Conservation (phyloP, 2,797 vertebrate species). For the Gadopsis bispinosus region DNA sequence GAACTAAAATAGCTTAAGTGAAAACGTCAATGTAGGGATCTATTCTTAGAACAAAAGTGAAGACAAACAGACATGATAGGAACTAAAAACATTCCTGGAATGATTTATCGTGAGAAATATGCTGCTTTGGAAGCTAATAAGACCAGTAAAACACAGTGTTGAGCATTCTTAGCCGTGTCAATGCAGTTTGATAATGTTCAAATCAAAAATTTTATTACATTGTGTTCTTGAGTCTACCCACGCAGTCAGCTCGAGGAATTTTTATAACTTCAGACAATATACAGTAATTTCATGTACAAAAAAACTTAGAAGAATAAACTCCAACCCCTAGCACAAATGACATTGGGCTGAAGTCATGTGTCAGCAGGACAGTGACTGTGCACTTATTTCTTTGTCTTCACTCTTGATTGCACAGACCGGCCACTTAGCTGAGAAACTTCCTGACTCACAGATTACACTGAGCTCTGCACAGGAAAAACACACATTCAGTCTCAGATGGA, state of each 20-base stretch:
- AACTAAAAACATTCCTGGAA: slow-evolving; percentile 16
- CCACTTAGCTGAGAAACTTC: slow-evolving; percentile 23
- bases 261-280: neutral
- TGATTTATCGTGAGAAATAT: slow-evolving; percentile 1
- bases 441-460: slow-evolving; percentile 28
- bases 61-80: neutral
- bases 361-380: slow-evolving; percentile 36
- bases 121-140: neutral
- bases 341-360: slow-evolving; percentile 34
- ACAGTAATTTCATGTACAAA: neutral
- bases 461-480: slow-evolving; percentile 18
- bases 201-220: slow-evolving; percentile 6
- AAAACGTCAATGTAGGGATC: slow-evolving; percentile 9
- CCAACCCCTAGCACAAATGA: slow-evolving; percentile 16
- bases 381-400: slow-evolving; percentile 19
- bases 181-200: neutral
- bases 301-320: neutral
- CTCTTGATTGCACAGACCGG: slow-evolving; percentile 41
- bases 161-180: neutral
- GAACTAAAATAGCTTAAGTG: slow-evolving; percentile 19
- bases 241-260: neutral
- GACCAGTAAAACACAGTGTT: neutral
- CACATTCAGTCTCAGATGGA: slow-evolving; percentile 4
- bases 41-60: slow-evolving; percentile 30
- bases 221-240: neutral